Percentiles rank a stretch among this genome's conserved stretches.
phyloP scores from a whole-genome alignment of 30 jellyfish, hydroid and myxozoan species.

The Phacellophora camtschatica region DNA sequence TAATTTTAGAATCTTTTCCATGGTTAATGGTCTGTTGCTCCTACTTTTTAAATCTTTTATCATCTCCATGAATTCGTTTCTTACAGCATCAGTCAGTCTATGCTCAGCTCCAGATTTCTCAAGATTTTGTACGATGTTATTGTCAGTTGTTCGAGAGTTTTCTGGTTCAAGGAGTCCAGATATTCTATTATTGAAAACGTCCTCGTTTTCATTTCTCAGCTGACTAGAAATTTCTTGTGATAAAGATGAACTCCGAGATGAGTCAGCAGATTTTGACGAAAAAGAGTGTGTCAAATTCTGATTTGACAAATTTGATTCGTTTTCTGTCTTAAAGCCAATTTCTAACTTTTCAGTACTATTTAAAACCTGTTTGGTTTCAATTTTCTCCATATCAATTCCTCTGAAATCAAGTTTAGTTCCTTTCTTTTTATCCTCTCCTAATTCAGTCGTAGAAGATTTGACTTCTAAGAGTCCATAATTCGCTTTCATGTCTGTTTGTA shows the following conservation, averaged over 20 bases:
- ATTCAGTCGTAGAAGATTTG: background rate
- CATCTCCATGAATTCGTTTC: constrained; percentile 17
- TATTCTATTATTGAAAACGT: too few species aligned
- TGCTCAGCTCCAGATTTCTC: too few species aligned
- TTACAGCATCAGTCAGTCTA: too few species aligned
- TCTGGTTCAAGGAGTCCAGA: too few species aligned
- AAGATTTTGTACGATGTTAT: too few species aligned
- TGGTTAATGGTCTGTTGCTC: constrained; percentile 41
- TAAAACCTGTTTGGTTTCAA: background rate
- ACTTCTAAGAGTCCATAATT: constrained; percentile 5
- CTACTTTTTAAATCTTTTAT: background rate
- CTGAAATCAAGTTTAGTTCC: background rate
- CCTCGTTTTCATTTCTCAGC: background rate
- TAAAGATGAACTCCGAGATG: background rate
- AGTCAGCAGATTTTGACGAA: background rate
- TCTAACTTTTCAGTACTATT: background rate
- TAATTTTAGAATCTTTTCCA: constrained; percentile 28
- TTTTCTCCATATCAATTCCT: background rate
- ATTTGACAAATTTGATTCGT: background rate
- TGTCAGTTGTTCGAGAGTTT: too few species aligned
- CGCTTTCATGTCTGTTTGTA: background rate
- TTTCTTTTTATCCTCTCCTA: background rate
- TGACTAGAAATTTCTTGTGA: background rate
- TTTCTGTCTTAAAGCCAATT: background rate
- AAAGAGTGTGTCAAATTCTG: background rate